Base-by-base conservation (phyloP, 2,797 vertebrate species). In the Pristis pectinata region DNA sequence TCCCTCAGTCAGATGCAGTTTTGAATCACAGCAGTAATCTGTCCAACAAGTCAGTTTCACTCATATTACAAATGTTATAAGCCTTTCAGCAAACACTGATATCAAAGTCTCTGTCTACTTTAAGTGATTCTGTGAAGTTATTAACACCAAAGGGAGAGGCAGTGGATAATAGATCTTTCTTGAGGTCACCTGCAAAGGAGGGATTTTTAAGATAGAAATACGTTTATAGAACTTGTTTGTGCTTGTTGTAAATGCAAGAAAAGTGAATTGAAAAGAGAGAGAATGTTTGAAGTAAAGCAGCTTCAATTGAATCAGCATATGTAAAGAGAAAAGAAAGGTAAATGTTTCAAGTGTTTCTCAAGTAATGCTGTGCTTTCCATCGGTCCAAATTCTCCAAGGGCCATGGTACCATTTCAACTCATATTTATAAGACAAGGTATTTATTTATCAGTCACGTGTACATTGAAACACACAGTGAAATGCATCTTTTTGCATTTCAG, bases 1-100 rank as follows among this genome's bases (percentile, higher is more conserved):
- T 44, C 41, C 72, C 37, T 70, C 77, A 80, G 91, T 34, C 67
- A 72, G n/a, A 41, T 44, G 17, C 6, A 70, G 89, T 67, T 70
- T 49, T 70, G 91, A 72, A 30, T 93, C 91, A 67, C 91, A 93
- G 91, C 67, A 27, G 41, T 41, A 49, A 93, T 72, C 91, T 34
- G 91, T 44, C 91, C 49, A 27, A 44, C 91, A 44, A 34, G 13
- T 13, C 91, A 93, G 24, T 72, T 72, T 70, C 91, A 49, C 91
- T 93, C 91, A 44, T 34, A 30, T 70, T 49, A 67, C 91, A 67
- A 72, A 72, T 49, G 91, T 72, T 93, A 93, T 72, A 70, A 72
- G 37, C 91, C 91, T 93, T 93, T 72, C 91, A 27, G 64, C 3
- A 10, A 72, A 67, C n/a, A 70, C 64, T 27, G 59, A 22, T 44